Percentiles rank a stretch among this genome's conserved stretches.
Conservation (phyloP, 2,888 invertebrate species). For the Leptopilina syphax region DNA sequence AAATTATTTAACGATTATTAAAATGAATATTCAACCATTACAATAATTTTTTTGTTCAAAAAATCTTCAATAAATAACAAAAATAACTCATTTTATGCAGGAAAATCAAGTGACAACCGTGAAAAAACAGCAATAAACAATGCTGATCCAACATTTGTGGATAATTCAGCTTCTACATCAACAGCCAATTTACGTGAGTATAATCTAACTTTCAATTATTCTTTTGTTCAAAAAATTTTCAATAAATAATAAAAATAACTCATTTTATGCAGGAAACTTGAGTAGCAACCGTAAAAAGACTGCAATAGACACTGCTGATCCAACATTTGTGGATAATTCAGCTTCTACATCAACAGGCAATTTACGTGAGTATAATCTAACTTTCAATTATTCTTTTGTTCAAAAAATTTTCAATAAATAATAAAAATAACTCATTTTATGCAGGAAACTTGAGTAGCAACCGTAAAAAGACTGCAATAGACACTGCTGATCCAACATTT, state of each 20-base stretch:
- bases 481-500: background rate
- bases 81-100: background rate
- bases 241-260: too few relatives aligned
- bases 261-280: too few relatives aligned
- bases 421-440: background rate
- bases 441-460: background rate
- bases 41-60: background rate
- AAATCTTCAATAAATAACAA: background rate
- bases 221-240: too few relatives aligned
- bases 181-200: background rate
- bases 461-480: background rate
- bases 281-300: too few relatives aligned
- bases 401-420: background rate
- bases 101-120: background rate
- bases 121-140: background rate
- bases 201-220: background rate
- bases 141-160: background rate
- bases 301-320: too few relatives aligned
- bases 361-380: too few relatives aligned
- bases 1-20: too few relatives aligned
- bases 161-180: background rate
- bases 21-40: background rate
- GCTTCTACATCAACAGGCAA: too few relatives aligned
- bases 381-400: background rate
- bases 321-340: too few relatives aligned